phyloP scores from a whole-genome alignment of 2,113 vertebrate genomes.

The Eclectus roratus region DNA sequence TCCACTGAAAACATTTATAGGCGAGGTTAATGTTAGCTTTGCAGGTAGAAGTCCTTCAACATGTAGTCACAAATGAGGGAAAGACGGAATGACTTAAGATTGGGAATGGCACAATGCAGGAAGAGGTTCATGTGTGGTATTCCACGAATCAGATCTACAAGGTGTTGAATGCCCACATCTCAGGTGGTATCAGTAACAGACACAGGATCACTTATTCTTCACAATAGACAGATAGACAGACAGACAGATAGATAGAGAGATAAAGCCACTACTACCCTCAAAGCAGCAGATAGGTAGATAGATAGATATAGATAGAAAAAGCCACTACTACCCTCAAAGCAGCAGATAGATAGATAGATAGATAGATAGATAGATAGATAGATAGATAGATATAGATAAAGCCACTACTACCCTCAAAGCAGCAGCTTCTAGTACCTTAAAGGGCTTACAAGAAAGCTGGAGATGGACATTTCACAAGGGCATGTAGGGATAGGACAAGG shows the following conservation, averaged over 20 bases:
- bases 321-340: not conserved
- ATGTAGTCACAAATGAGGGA: not conserved
- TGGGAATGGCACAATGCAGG: not conserved
- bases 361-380: too few relatives aligned
- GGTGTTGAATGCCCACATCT: not conserved
- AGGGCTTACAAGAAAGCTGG: not conserved
- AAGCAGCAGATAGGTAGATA: too few relatives aligned
- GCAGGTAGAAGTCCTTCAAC: not conserved
- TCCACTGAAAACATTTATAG: not conserved
- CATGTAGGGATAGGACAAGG: not conserved
- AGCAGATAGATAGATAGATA: not conserved
- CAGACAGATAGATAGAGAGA: not conserved
- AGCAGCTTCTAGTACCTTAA: not conserved
- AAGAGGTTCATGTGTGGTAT: not conserved
- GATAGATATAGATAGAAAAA: not conserved
- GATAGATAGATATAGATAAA: too few relatives aligned
- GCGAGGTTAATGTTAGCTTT: not conserved
- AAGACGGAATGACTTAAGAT: not conserved
- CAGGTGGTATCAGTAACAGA: not conserved
- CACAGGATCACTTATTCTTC: not conserved
- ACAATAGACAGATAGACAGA: not conserved
- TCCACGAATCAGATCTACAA: not conserved
- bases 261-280: too few relatives aligned
- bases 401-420: not conserved
- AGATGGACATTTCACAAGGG: not conserved